A percentile compares a stretch with the other conserved stretches of the same genome.
These are phyloP conservation scores for Leucopsar rothschildi DNA, from an alignment of 2,113 vertebrate species.

Conservation along the genomic window DNA sequence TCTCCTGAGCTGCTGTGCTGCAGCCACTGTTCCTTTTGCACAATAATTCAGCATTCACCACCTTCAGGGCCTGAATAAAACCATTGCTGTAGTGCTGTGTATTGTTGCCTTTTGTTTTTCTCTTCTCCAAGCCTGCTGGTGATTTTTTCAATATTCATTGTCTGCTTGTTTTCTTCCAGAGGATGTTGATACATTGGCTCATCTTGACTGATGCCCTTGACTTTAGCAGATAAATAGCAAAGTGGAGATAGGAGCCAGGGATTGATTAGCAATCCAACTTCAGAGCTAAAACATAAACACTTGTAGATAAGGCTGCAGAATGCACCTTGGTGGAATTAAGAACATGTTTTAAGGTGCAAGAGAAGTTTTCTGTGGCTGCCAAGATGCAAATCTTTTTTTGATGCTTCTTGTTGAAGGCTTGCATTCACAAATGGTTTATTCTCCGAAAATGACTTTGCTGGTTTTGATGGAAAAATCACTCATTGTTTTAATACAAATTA, in stretches of 20 bases:
- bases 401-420: neutral
- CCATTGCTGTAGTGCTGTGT: neutral
- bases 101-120: neutral
- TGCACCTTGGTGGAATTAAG: conserved; percentile 24
- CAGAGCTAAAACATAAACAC: conserved; percentile 21
- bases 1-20: conserved; percentile 17
- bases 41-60: neutral
- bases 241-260: conserved; percentile 52
- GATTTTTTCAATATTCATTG: conserved; percentile 34
- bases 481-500: neutral
- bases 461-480: neutral
- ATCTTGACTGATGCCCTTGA: conserved; percentile 66
- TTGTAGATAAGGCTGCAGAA: conserved; percentile 45
- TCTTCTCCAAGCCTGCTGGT: neutral
- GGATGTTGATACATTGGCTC: conserved; percentile 31
- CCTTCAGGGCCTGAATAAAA: neutral
- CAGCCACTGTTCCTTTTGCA: neutral
- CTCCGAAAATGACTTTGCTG: neutral
- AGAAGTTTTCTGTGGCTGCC: conserved; percentile 4
- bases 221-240: conserved; percentile 53
- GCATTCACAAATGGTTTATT: neutral
- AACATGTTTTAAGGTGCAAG: neutral
- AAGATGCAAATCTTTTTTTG: neutral
- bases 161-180: neutral
- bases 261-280: conserved; percentile 63